Evolutionary conservation across 2,113 vertebrate species (phyloP), one percentile per base, ranked within the genome.

Genomic region (Carollia perspicillata): DNA sequence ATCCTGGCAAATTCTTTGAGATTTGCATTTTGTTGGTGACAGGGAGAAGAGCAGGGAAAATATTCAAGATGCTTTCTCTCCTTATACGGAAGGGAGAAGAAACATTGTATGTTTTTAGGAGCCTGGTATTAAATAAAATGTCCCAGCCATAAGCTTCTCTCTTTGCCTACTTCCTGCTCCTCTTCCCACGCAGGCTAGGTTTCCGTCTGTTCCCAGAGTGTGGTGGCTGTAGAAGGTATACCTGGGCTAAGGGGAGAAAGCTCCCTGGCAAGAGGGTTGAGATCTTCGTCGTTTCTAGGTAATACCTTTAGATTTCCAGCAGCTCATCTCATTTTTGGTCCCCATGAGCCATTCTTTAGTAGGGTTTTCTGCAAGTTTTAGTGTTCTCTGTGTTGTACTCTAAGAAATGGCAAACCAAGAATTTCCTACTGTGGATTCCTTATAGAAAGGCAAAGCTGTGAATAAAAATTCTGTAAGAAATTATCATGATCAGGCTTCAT

Each of bases 391-490:
- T 17, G 1, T 84, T 75, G 22, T 72, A 49, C 12, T 84, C 7
- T n/a, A 87, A 63, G 13, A 55, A 93, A 83, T 33, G 44, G 53
- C 60, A 92, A 92, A 42, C 71, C 35, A 75, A 79, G n/a, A 35
- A 89, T 94, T 92, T 81, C 72, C 53, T 81, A 71, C 47, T 71
- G 30, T 72, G 44, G 12, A 42, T 77, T 81, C 33, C 53, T 23
- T 87, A 42, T 16, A 84, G 68, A 94, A 88, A 84, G 55, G 49
- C 63, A 92, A 58, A 79, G 8, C n/a, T 92, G 55, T 87, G 37
- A 94, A 55, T 85, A 74, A 94, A 90, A 96, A 84, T 44, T 40
- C 60, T 92, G 6, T 47, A 26, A 68, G 68, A 86, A 95, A 44
- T 47, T 5, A 86, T 81, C 1, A 12, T 51, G 14, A 75, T 75